Evolutionary conservation across 2,888 invertebrate genomes (phyloP).

Genomic region (Trissolcus japonicus): DNA sequence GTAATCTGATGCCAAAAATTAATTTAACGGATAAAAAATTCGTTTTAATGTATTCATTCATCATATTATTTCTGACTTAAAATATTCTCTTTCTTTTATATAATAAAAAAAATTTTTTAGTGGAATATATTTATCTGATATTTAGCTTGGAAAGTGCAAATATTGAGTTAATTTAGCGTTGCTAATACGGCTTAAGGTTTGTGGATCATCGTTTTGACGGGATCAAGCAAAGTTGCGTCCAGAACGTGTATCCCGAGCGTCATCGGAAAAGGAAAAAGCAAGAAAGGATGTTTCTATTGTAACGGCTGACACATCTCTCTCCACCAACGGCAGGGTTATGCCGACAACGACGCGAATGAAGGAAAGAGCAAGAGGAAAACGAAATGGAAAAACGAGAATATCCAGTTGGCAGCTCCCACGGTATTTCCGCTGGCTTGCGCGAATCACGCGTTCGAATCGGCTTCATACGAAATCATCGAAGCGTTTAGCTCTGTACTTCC

Average conservation of each 20-base stretch:
- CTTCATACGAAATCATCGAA: constrained; percentile 59
- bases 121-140: too few species aligned
- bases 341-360: constrained; percentile 51
- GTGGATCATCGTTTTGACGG: constrained; percentile 26
- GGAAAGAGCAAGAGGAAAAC: constrained; percentile 58
- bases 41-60: too few species aligned
- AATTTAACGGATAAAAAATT: too few species aligned
- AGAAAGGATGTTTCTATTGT: constrained; percentile 57
- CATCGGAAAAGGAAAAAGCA: constrained; percentile 17
- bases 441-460: constrained; percentile 59
- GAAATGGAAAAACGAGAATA: constrained; percentile 59
- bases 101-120: too few species aligned
- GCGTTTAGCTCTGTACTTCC: constrained; percentile 53
- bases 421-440: constrained; percentile 59
- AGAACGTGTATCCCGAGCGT: constrained; percentile 50
- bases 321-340: constrained; percentile 52
- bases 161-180: constrained; percentile 29
- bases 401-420: constrained; percentile 59
- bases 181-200: constrained; percentile 41
- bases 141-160: too few species aligned
- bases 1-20: too few species aligned
- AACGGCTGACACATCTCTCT: constrained; percentile 57
- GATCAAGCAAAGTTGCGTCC: constrained; percentile 38
- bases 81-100: too few species aligned
- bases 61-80: too few species aligned